phyloP scores from a whole-genome alignment of 2,797 vertebrate species.

The Trematomus bernacchii region DNA sequence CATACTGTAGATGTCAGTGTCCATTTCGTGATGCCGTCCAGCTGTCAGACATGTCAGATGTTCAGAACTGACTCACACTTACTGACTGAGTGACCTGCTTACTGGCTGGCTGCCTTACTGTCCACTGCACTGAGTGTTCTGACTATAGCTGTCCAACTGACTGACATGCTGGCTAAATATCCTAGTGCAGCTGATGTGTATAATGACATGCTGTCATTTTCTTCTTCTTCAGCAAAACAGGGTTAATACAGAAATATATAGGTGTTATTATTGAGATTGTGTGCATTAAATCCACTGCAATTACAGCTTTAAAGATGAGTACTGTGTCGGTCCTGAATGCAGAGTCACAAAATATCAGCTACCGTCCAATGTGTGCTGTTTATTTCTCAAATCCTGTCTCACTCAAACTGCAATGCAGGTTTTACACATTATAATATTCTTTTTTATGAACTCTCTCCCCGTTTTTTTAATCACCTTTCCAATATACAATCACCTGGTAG shows the following conservation, averaged over 20 bases:
- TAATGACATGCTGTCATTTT: background rate
- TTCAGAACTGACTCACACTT: slow-evolving; percentile 34
- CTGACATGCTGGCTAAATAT: slow-evolving; percentile 6
- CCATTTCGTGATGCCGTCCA: slow-evolving; percentile 32
- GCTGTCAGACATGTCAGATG: slow-evolving; percentile 47
- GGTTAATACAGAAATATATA: background rate
- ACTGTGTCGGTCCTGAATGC: background rate
- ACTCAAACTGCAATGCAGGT: slow-evolving; percentile 1
- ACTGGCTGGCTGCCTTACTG: slow-evolving; percentile 23
- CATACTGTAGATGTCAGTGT: slow-evolving; percentile 38
- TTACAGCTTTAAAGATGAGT: background rate
- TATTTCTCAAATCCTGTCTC: background rate
- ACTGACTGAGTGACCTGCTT: slow-evolving; percentile 37
- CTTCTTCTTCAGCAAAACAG: background rate
- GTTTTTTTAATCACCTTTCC: background rate
- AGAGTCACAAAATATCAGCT: background rate
- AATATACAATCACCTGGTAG: slow-evolving; percentile 7
- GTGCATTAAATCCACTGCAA: background rate
- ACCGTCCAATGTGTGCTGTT: background rate
- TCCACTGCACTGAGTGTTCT: slow-evolving; percentile 3
- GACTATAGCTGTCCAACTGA: slow-evolving; percentile 29
- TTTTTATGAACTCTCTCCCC: background rate
- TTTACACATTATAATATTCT: background rate
- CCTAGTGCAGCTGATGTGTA: background rate
- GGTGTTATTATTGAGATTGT: background rate